Base-by-base conservation (phyloP, 2,797 vertebrate species). In the Loriculus beryllinus region DNA sequence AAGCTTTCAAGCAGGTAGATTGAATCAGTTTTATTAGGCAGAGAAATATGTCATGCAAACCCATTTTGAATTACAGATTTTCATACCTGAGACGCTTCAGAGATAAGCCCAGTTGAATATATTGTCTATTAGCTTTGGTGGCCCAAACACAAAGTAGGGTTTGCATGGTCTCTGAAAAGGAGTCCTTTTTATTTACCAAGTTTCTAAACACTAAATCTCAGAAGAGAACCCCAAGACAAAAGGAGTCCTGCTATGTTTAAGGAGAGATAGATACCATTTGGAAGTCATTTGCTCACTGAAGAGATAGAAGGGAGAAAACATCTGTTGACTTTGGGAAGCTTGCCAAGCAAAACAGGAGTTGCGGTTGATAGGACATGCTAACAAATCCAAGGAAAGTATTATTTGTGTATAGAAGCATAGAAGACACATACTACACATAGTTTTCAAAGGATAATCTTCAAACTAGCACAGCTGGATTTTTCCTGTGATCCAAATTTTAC, bases 291-390 rank as follows among this genome's bases (percentile, higher is more conserved):
- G 10, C 42, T 88, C 3, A 3, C 31, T 54, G 68, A 86, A 94
- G 81, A 86, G 87, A 83, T 31, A 88, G 85, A 67, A 92, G 29
- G 68, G 49, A 78, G 76, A 83, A 82, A 89, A 90, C 85, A 91
- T 96, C 92, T 96, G 91, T 82, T 94, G 83, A 76, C 52, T 39
- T 65, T 64, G 82, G 57, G 91, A 81, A 25, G 49, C 45, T 91
- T 91, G 89, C 96, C 89, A 94, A 95, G 49, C 19, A 88, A 88
- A 96, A 93, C 91, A 91, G 79, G 76, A 96, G 85, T 54, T 91
- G 94, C 0, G 28, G 87, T 79, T 93, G 87, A 81, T 81, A 72
- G 52, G 57, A 87, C 64, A 89, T 83, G 57, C 72, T 89, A 94
- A 92, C 79, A 92, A 94, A 93, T 90, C 79, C 89, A 78, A 64